These are phyloP conservation scores for Bombyx mori DNA, from an alignment of 1,140 invertebrate species.

Conservation along the genomic window ASM3026992v2 NC_085110.1:13421001-13421500, in stretches of 20 bases:
- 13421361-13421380: slow-evolving; percentile 82
- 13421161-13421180: slow-evolving; percentile 94
- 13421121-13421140: neutral
- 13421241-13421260: slow-evolving; percentile 88
- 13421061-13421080: too few species aligned
- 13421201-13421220: slow-evolving; percentile 95
- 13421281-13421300: slow-evolving; percentile 80
- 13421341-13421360: slow-evolving; percentile 93
- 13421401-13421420: too few species aligned
- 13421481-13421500: too few species aligned
- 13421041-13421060: too few species aligned
- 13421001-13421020: too few species aligned
- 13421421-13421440: too few species aligned
- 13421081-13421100: too few species aligned
- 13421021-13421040: too few species aligned
- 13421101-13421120: too few species aligned
- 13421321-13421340: slow-evolving; percentile 91
- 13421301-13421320: slow-evolving; percentile 90
- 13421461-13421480: too few species aligned
- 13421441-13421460: too few species aligned
- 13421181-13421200: slow-evolving; percentile 95
- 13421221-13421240: slow-evolving; percentile 89
- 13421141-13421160: slow-evolving; percentile 88
- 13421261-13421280: slow-evolving; percentile 83
- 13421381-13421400: neutral